Base-by-base conservation (phyloP, 1,140 invertebrate species). In the Akabosia matsudoensis region DNA sequence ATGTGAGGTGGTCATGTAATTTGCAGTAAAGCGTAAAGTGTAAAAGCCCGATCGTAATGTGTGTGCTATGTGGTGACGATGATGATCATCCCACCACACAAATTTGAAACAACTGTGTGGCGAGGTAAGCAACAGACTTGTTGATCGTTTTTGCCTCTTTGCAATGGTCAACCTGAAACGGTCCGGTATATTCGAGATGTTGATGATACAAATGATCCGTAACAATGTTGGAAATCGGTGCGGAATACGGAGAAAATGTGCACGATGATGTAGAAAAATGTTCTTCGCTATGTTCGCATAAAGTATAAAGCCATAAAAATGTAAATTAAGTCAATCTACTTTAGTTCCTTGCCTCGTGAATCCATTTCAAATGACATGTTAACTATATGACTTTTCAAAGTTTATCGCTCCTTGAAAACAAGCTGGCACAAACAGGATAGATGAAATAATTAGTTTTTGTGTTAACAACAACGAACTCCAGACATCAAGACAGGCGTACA, bases 271-370 rank as follows among this genome's bases (percentile, higher is more conserved):
- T n/a, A n/a, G n/a, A n/a, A n/a, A n/a, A n/a, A n/a, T n/a, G n/a
- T n/a, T n/a, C n/a, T n/a, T n/a, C n/a, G n/a, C n/a, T n/a, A n/a
- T n/a, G n/a, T n/a, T n/a, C n/a, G n/a, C n/a, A n/a, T n/a, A n/a
- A n/a, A n/a, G n/a, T n/a, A n/a, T n/a, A n/a, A n/a, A n/a, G n/a
- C 10, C 61, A 67, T 67, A 67, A 67, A 67, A 67, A 67, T 67
- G 61, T 67, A 67, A 67, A 67, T 67, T 24, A 67, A 31, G 3
- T 22, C n/a, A n/a, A n/a, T n/a, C n/a, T n/a, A n/a, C n/a, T n/a
- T n/a, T n/a, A n/a, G n/a, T n/a, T n/a, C n/a, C n/a, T n/a, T n/a
- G n/a, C n/a, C n/a, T n/a, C n/a, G n/a, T n/a, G n/a, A n/a, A n/a
- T n/a, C n/a, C n/a, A n/a, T n/a, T n/a, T n/a, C n/a, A n/a, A n/a